Conservation (phyloP, 2,888 invertebrate genomes). For the Sthenelais limicola region DNA sequence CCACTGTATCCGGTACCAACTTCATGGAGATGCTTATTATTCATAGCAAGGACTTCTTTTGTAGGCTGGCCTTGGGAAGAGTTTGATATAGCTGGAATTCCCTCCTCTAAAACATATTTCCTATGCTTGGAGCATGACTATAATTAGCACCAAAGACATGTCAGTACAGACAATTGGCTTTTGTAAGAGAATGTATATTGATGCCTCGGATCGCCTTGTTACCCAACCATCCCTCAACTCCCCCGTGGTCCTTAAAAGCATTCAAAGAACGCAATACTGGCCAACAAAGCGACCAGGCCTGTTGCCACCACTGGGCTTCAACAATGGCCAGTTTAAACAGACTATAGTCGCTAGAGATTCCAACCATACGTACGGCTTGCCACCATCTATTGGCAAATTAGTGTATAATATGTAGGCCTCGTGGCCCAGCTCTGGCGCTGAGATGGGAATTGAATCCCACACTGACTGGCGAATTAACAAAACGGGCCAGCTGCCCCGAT, state of each 20-base stretch:
- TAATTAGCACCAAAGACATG: too few relatives aligned
- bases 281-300: too few relatives aligned
- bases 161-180: too few relatives aligned
- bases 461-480: background rate
- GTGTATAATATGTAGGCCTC: background rate
- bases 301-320: background rate
- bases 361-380: background rate
- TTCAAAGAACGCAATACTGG: conserved; percentile 26
- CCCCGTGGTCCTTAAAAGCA: conserved; percentile 24
- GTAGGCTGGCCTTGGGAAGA: too few relatives aligned
- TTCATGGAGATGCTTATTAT: too few relatives aligned
- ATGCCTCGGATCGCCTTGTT: too few relatives aligned
- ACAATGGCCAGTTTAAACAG: background rate
- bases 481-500: background rate
- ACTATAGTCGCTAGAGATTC: background rate
- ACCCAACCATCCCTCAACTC: conserved; percentile 5
- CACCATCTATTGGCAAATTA: background rate
- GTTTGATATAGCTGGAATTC: too few relatives aligned
- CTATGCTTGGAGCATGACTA: too few relatives aligned
- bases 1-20: too few relatives aligned
- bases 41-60: too few relatives aligned
- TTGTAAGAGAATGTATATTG: too few relatives aligned
- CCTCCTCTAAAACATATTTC: too few relatives aligned
- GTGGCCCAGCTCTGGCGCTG: background rate
- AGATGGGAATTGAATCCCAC: background rate